Conservation (phyloP, 2,797 vertebrate species). For the Vipera latastei region DNA sequence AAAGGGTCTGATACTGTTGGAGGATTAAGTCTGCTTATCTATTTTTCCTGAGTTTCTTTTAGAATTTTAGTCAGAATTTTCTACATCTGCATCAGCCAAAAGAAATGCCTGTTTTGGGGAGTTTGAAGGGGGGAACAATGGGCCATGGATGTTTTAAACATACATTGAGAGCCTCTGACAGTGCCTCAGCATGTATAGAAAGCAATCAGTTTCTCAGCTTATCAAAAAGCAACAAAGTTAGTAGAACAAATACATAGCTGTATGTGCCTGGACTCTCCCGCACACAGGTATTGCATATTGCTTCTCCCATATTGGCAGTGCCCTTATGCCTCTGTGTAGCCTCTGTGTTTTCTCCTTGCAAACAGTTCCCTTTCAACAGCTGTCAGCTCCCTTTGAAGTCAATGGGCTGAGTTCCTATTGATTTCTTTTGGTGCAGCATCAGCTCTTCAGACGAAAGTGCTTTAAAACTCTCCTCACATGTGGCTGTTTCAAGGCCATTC, state of each 20-base stretch:
- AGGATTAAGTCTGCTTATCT: slow-evolving; percentile 64
- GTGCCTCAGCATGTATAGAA: slow-evolving; percentile 22
- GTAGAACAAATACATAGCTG: neutral
- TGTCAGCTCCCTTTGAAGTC: slow-evolving; percentile 1
- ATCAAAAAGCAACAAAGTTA: neutral
- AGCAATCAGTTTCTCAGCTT: slow-evolving; percentile 28
- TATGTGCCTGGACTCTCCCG: neutral
- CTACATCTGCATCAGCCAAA: slow-evolving; percentile 58
- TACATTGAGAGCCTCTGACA: slow-evolving; percentile 44
- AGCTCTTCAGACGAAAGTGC: slow-evolving; percentile 28
- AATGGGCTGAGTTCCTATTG: neutral
- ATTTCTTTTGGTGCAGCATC: fast-evolving
- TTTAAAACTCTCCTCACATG: neutral
- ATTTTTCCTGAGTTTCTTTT: slow-evolving; percentile 47
- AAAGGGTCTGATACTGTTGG: slow-evolving; percentile 33
- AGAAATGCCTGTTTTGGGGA: slow-evolving; percentile 26
- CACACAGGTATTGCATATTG: neutral
- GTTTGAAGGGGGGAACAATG: slow-evolving; percentile 41
- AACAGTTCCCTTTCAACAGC: neutral
- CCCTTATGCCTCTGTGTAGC: neutral
- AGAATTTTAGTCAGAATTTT: slow-evolving; percentile 61
- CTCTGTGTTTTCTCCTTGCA: slow-evolving; percentile 31
- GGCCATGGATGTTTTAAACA: slow-evolving; percentile 52
- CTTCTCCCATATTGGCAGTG: neutral
- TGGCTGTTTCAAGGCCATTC: slow-evolving; percentile 31